Evolutionary conservation across 1,140 invertebrate genomes (phyloP).

Genomic region (Drosophila leontia): DNA sequence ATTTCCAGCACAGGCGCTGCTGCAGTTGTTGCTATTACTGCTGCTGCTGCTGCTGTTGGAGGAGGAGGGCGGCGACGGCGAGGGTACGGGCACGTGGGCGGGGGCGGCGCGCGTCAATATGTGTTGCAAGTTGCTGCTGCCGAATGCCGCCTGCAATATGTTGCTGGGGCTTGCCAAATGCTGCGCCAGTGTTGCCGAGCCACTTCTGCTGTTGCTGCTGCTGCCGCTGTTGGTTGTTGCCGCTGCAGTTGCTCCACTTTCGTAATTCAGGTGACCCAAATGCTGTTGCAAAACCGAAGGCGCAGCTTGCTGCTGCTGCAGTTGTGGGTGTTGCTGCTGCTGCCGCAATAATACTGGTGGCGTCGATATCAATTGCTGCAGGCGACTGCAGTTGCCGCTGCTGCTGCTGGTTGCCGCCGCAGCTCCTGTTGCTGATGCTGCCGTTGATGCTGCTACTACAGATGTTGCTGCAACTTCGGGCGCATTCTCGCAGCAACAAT

Average conservation of each 20-base stretch:
- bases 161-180: slow-evolving; percentile 82
- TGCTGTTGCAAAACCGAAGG: slow-evolving; percentile 84
- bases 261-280: slow-evolving; percentile 85
- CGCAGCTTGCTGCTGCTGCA: slow-evolving; percentile 45
- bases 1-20: slow-evolving; percentile 76
- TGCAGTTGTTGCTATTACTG: slow-evolving; percentile 59
- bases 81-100: slow-evolving; percentile 16
- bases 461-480: slow-evolving; percentile 34
- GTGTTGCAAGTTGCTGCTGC: slow-evolving; percentile 77
- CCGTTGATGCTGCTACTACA: slow-evolving; percentile 14
- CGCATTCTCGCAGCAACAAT: slow-evolving; percentile 79
- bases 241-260: slow-evolving; percentile 81
- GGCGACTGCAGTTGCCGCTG: slow-evolving; percentile 75
- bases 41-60: slow-evolving; percentile 38
- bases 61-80: slow-evolving; percentile 48
- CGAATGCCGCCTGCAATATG: slow-evolving; percentile 75
- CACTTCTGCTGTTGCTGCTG: slow-evolving; percentile 54
- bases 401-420: slow-evolving; percentile 54
- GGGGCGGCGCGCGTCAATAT: slow-evolving; percentile 72
- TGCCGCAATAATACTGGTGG: slow-evolving; percentile 83
- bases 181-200: slow-evolving; percentile 78
- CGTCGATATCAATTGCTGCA: slow-evolving; percentile 84
- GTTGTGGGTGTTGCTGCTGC: slow-evolving; percentile 62
- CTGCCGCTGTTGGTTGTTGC: slow-evolving; percentile 30
- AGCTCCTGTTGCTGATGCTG: slow-evolving; percentile 43